Conservation (phyloP, 2,888 invertebrate genomes). For the Oxystoma pomonae region DNA sequence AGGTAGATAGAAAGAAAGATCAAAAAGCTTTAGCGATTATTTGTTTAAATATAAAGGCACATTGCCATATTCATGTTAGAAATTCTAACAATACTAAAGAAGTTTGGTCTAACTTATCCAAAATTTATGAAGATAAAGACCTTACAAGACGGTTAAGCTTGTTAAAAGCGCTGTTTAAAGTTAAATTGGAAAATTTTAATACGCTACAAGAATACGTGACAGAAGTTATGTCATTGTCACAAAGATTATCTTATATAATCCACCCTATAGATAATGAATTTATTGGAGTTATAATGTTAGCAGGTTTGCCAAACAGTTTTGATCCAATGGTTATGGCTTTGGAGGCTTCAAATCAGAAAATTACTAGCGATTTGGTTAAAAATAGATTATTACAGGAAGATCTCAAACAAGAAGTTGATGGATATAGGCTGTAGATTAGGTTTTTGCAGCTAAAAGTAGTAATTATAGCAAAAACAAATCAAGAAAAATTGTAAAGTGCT, state of each 20-base stretch:
- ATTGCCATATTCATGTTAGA: background rate
- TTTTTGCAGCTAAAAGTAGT: background rate
- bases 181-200: background rate
- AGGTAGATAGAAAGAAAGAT: background rate
- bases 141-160: no score
- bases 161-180: background rate
- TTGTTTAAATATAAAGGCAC: background rate
- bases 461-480: background rate
- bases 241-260: background rate
- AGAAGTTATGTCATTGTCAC: background rate
- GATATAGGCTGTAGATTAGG: background rate
- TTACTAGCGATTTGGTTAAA: no score
- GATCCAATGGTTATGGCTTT: no score
- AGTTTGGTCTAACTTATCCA: background rate
- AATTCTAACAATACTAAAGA: no score
- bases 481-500: background rate
- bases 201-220: background rate
- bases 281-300: no score
- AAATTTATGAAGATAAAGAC: no score
- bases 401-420: no score
- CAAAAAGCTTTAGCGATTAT: background rate
- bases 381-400: no score
- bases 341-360: no score
- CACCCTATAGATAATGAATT: no score
- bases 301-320: no score